Base-by-base conservation (phyloP, 2,888 invertebrate genomes). In the Noctuana brunneofusca region DNA sequence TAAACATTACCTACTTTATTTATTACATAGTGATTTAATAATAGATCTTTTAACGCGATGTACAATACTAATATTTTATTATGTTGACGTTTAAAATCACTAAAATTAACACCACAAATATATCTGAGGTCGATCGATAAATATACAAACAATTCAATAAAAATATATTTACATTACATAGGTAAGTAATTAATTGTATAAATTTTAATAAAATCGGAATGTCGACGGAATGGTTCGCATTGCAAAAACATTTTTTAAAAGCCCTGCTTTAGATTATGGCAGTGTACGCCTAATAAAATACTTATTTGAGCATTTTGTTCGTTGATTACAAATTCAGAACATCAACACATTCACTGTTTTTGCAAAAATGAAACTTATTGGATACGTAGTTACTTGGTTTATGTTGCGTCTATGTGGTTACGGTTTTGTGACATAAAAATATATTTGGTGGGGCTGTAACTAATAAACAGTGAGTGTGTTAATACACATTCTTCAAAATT, bases 261-360 rank as follows among this genome's bases (percentile, higher is more conserved):
- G 52, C 49, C 53, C 52, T 58, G 58, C 54, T 54, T 49, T 49
- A 30, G 20, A 18, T 55, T 87, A 87, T 88, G 88, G 88, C 89
- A 83, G 81, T 83, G 74, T 74, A 75, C 75, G 89, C 87, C 87
- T 89, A 83, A 86, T 81, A 84, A 62, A 49, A 62, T 55, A 60
- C 48, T 81, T 86, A 87, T 77, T 89, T 91, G 91, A 91, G 91
- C 91, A 90, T 84, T 86, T 84, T 78, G 71, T 84, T 85, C 83
- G 81, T 83, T 81, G 80, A 79, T 76, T 67, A 76, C 74, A 80
- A 82, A 79, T 75, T 83, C 75, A 76, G 82, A 83, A 85, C 80
- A 89, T 91, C 91, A 91, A 90, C 91, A 91, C 90, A 91, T 75
- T 88, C 91, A 91, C 91, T 90, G 91, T 91, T 91, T 87, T 64